phyloP scores from a whole-genome alignment of 2,113 vertebrate species.

The Oplegnathus fasciatus region DNA sequence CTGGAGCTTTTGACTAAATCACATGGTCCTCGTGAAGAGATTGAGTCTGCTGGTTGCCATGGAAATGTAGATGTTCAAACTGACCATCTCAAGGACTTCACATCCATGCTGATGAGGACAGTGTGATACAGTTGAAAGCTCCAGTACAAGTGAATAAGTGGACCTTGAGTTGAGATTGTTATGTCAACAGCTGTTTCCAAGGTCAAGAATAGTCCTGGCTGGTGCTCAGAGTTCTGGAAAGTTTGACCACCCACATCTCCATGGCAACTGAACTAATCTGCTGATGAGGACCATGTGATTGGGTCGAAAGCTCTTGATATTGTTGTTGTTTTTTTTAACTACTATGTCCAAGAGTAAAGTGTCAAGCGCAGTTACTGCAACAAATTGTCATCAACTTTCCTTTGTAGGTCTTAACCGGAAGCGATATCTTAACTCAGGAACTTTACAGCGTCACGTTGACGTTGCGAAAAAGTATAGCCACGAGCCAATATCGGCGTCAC shows the following conservation, averaged over 20 bases:
- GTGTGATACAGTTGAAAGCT: too few species aligned
- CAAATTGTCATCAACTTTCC: slow-evolving; percentile 7
- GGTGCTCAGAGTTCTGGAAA: too few species aligned
- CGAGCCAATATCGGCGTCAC: background rate
- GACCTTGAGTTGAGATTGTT: background rate
- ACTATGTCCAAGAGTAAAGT: background rate
- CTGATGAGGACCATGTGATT: background rate
- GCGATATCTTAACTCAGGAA: background rate
- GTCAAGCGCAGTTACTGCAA: background rate
- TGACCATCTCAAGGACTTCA: background rate
- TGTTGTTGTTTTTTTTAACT: background rate
- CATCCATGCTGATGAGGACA: background rate
- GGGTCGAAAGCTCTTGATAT: background rate
- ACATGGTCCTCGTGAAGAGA: too few species aligned
- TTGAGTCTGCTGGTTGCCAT: too few species aligned
- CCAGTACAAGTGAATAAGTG: background rate
- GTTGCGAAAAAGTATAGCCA: background rate
- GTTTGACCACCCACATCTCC: background rate
- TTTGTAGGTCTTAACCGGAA: slow-evolving; percentile 51
- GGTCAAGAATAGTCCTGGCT: background rate
- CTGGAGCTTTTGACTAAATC: too few species aligned
- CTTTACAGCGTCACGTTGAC: background rate
- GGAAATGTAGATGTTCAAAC: too few species aligned
- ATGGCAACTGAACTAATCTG: background rate
- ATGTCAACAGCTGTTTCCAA: background rate